Evolutionary conservation across 2,888 invertebrate species (phyloP).

Genomic region (Nymphalis polychloros): DNA sequence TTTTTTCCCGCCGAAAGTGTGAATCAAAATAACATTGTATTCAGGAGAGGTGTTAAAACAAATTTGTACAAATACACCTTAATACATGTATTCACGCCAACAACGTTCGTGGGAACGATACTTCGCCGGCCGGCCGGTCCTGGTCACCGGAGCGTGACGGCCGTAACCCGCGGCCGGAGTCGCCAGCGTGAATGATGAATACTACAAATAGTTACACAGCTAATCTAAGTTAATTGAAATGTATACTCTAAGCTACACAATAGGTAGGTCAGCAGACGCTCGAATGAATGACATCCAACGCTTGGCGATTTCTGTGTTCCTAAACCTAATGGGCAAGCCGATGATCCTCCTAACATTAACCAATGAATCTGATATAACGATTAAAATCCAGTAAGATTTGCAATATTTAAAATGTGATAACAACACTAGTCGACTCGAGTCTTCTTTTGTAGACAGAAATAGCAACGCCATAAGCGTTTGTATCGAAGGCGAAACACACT

Average conservation of each 20-base stretch:
- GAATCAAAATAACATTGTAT: slow-evolving; percentile 63
- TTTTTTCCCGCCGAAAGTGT: slow-evolving; percentile 71
- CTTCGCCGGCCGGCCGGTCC: slow-evolving; percentile 1
- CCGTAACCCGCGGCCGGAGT: slow-evolving; percentile 6
- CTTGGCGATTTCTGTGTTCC: slow-evolving; percentile 67
- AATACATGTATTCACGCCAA: slow-evolving; percentile 46
- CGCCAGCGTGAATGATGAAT: slow-evolving; percentile 42
- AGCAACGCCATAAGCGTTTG: slow-evolving; percentile 15
- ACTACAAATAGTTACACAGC: slow-evolving; percentile 63
- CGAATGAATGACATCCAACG: slow-evolving; percentile 60
- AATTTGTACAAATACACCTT: slow-evolving; percentile 75
- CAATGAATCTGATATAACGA: slow-evolving; percentile 38
- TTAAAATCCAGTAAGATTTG: slow-evolving; percentile 34
- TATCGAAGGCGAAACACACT: not conserved
- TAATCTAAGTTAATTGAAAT: slow-evolving; percentile 72
- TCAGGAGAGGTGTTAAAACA: slow-evolving; percentile 65
- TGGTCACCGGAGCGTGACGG: slow-evolving; percentile 6
- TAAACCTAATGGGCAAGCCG: slow-evolving; percentile 55
- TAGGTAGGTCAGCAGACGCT: slow-evolving; percentile 58
- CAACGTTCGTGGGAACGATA: slow-evolving; percentile 34
- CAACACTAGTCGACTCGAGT: slow-evolving; percentile 34
- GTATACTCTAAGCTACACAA: slow-evolving; percentile 68
- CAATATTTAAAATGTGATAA: slow-evolving; percentile 27
- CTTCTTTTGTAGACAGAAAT: slow-evolving; percentile 15
- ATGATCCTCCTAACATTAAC: slow-evolving; percentile 45